phyloP scores from a whole-genome alignment of 2,888 invertebrate species.

The Agrypnus murinus region DNA sequence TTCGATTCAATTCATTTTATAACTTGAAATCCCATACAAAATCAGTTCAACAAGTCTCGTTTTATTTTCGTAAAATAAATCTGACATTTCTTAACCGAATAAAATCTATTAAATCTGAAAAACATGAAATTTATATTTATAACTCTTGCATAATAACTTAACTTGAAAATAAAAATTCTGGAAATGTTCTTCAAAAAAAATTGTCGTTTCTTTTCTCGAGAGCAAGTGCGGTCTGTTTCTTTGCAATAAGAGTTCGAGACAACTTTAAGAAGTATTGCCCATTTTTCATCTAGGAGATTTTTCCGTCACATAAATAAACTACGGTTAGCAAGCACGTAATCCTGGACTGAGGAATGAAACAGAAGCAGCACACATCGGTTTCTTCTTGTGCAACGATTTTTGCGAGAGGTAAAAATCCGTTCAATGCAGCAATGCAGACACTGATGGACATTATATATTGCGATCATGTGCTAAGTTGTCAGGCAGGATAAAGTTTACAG shows the following conservation, averaged over 20 bases:
- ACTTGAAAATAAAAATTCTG: slow-evolving; percentile 27
- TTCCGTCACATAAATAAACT: slow-evolving; percentile 43
- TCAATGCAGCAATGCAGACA: slow-evolving; percentile 42
- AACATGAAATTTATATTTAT: no score
- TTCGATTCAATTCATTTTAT: slow-evolving; percentile 47
- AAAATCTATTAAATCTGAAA: not conserved
- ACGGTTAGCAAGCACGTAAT: slow-evolving; percentile 24
- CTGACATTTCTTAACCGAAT: not conserved
- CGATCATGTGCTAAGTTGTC: slow-evolving; percentile 63
- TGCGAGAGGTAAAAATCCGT: slow-evolving; percentile 30
- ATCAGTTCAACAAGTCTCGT: slow-evolving; percentile 38
- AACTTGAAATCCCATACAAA: slow-evolving; percentile 47
- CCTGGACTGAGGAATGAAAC: slow-evolving; percentile 24
- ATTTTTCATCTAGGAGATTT: slow-evolving; percentile 45
- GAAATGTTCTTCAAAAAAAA: slow-evolving; percentile 30
- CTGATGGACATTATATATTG: slow-evolving; percentile 65
- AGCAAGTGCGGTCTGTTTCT: slow-evolving; percentile 31
- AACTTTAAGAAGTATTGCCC: slow-evolving; percentile 44
- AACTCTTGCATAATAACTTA: not conserved
- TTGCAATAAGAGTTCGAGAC: slow-evolving; percentile 39
- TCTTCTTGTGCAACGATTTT: slow-evolving; percentile 5
- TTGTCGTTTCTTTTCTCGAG: slow-evolving; percentile 6
- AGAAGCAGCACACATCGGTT: slow-evolving; percentile 18
- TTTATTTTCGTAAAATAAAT: slow-evolving; percentile 25
- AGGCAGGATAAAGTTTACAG: slow-evolving; percentile 48